These are phyloP conservation scores for Platalea minor DNA, from an alignment of 2,797 vertebrate genomes.

Conservation along the genomic window DNA sequence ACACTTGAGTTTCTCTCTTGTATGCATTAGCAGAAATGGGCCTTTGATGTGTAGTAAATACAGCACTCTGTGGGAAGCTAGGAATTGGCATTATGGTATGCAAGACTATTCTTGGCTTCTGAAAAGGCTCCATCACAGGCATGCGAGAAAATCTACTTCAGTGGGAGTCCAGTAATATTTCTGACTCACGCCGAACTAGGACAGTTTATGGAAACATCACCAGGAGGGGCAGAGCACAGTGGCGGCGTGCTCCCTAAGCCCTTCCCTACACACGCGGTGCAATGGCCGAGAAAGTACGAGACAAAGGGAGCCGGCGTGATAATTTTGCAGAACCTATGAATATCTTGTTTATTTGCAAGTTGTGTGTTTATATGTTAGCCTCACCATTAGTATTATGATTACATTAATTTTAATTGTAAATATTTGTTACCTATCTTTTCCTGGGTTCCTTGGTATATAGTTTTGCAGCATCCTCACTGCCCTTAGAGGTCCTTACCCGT, in stretches of 20 bases:
- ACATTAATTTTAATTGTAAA: background rate
- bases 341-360: background rate
- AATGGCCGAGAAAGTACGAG: background rate
- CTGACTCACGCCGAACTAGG: background rate
- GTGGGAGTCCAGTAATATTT: background rate
- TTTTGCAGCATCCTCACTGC: background rate
- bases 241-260: background rate
- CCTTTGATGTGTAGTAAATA: constrained; percentile 43
- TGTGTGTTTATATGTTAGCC: background rate
- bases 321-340: background rate
- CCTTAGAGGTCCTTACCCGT: background rate
- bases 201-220: background rate
- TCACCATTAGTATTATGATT: background rate
- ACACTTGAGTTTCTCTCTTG: constrained; percentile 34
- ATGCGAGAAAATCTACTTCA: background rate
- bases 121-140: constrained; percentile 7
- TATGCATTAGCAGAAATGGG: constrained; percentile 17
- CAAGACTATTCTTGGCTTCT: background rate
- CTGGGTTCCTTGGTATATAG: background rate
- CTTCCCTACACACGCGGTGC: background rate
- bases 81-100: background rate
- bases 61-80: constrained; percentile 22
- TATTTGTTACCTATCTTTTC: background rate
- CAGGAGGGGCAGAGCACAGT: background rate
- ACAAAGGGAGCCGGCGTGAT: background rate